A percentile compares a stretch with the other conserved stretches of the same genome.
Evolutionary conservation across 2,797 vertebrate genomes (phyloP).

Genomic region (Sciurus vulgaris): DNA sequence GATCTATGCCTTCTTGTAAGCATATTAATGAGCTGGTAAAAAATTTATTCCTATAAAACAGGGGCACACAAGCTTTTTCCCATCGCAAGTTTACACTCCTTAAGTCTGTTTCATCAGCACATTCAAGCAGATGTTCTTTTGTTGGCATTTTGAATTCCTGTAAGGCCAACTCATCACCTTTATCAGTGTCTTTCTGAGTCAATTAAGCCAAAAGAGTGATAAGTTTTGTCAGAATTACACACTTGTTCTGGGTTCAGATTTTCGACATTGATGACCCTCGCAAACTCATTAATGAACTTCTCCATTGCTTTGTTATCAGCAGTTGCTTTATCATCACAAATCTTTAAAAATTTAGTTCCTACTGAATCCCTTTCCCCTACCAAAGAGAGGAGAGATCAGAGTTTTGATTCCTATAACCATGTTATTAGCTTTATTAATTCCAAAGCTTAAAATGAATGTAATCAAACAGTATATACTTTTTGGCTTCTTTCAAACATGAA

Average conservation of each 20-base stretch:
- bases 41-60: background rate
- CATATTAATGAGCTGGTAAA: background rate
- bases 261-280: background rate
- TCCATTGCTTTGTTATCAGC: background rate
- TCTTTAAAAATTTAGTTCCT: background rate
- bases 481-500: background rate
- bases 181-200: background rate
- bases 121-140: background rate
- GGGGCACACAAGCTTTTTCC: background rate
- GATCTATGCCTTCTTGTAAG: background rate
- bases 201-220: background rate
- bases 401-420: background rate
- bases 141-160: background rate
- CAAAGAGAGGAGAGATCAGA: background rate
- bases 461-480: background rate
- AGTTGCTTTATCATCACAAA: background rate
- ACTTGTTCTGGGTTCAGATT: background rate
- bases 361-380: background rate
- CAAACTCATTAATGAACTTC: background rate
- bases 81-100: too few species aligned
- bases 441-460: constrained; percentile 2
- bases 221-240: background rate
- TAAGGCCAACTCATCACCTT: background rate
- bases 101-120: background rate
- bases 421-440: constrained; percentile 12